Evolutionary conservation across 2,797 vertebrate genomes (phyloP).

Genomic region (Bradypus variegatus): DNA sequence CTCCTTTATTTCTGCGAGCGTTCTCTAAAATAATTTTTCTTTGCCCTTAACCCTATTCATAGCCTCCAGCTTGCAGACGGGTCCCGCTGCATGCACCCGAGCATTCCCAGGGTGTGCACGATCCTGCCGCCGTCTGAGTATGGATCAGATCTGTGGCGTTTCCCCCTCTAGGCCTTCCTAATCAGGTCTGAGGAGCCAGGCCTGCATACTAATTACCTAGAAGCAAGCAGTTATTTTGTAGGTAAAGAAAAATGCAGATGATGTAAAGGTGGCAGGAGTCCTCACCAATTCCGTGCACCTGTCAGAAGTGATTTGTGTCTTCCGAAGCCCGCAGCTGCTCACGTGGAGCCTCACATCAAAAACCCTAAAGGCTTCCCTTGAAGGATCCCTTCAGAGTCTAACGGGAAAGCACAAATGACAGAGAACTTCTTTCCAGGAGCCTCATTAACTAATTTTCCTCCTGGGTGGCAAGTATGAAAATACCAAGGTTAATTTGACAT

Average conservation of each 20-base stretch:
- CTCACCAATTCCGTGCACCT: not conserved
- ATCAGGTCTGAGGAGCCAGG: rapidly evolving
- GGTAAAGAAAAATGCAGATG: not conserved
- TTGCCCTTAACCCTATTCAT: not conserved
- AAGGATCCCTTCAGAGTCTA: not conserved
- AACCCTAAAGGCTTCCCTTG: not conserved
- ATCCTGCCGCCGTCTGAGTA: too few species aligned
- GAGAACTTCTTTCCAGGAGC: not conserved
- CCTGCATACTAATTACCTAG: not conserved
- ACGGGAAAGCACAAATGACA: not conserved
- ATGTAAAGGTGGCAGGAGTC: not conserved
- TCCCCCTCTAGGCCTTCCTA: not conserved
- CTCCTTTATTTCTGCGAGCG: not conserved
- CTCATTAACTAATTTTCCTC: not conserved
- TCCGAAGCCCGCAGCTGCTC: not conserved
- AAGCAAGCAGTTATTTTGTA: not conserved
- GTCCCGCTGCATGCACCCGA: rapidly evolving
- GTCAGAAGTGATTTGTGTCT: not conserved
- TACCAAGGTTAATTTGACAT: not conserved
- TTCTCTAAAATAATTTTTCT: not conserved
- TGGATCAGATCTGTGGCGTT: too few species aligned
- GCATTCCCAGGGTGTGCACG: rapidly evolving
- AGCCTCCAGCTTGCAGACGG: not conserved
- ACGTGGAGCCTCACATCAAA: not conserved
- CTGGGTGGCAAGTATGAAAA: not conserved